Base-by-base conservation (phyloP, 2,888 invertebrate genomes). In the Ecdyonurus torrentis region DNA sequence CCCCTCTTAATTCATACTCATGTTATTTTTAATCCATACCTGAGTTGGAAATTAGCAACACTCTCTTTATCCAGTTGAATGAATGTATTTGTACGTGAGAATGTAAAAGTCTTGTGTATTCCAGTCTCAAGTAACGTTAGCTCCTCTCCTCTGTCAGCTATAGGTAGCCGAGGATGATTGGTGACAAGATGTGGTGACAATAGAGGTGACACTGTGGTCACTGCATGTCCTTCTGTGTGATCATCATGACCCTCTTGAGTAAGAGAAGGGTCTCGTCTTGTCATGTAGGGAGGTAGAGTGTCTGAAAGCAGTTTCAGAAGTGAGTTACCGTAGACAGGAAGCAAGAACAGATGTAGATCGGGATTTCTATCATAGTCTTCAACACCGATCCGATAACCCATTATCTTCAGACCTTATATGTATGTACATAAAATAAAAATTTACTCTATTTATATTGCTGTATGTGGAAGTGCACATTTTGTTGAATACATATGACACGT, bases 11-110 rank as follows among this genome's bases (percentile, higher is more conserved):
- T 59, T 23, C 15, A 10, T 23, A 23, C 19, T 23, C 5, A 59
- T 1, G 7, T n/a, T 23, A 64, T n/a, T 62, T 23, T 62, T 64
- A 24, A 60, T 53, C 61, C 74, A 74, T 74, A 91, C 91, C 91
- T 85, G 69, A 92, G 80, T 76, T 92, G 91, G 79, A 92, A 93
- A 64, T 89, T 86, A 72, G 90, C 89, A 72, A 91, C 91, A 66
- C 90, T 87, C 72, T 88, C 87, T n/a, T 91, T 91, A 72, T 92
- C 91, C 61, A 93, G 81, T 73, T 92, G 91, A 71, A 93, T 91
- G 74, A 87, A 92, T 2, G 92, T 91, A 71, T 92, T 91, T 68
- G 89, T 89, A 72, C 91, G 87, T 22, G 91, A 90, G 74, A 92
- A 92, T 84, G 92, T 90, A 74, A 92, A 93, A n/a, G 89, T 90